phyloP scores from a whole-genome alignment of 1,140 invertebrate genomes.

The Zaprionus africanus region DNA sequence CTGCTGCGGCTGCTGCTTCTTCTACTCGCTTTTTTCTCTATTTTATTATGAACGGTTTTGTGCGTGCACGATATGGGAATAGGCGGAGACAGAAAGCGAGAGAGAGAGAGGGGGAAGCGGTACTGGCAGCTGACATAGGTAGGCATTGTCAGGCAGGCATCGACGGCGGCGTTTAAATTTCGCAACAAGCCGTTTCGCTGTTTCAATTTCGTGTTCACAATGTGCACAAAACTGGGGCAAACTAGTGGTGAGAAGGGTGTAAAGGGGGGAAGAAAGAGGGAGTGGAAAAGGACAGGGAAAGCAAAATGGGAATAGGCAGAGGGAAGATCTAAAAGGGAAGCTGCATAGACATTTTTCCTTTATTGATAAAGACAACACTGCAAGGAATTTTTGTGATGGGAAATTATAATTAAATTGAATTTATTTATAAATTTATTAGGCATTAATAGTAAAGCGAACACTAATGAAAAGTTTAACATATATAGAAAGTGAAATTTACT shows the following conservation, averaged over 20 bases:
- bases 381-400: background rate
- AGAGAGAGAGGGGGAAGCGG: background rate
- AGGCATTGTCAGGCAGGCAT: conserved; percentile 35
- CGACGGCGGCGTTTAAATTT: conserved; percentile 46
- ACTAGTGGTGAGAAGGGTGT: background rate
- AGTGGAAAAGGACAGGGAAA: background rate
- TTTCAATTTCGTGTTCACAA: conserved; percentile 53
- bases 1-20: conserved; percentile 10
- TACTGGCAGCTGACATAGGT: conserved; percentile 6
- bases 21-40: conserved; percentile 41
- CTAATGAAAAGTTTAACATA: background rate
- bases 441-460: background rate
- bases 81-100: background rate
- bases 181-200: conserved; percentile 48
- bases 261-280: background rate
- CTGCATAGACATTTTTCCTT: background rate
- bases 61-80: conserved; percentile 48
- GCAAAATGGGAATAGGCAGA: too few species aligned
- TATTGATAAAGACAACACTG: conserved; percentile 1
- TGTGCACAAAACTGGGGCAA: conserved; percentile 39
- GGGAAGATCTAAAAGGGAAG: background rate
- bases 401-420: background rate
- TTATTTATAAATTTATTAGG: background rate
- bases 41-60: conserved; percentile 81
- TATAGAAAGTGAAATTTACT: background rate